Base-by-base conservation (phyloP, 2,888 invertebrate species). In the Pristionchus mayeri region DNA sequence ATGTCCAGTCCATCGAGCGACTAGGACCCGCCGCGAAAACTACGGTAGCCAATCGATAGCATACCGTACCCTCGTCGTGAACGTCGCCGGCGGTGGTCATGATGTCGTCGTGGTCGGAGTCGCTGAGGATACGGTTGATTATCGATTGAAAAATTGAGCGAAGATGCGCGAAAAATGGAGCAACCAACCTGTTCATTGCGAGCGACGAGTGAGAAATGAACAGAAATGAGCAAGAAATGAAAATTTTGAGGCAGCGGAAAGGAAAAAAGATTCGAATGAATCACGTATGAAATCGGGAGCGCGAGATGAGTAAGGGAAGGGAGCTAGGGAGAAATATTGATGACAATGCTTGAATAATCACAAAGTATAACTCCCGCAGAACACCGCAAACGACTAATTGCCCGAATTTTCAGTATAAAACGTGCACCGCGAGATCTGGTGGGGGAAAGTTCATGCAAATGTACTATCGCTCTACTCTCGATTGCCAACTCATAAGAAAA, bases 11-110 rank as follows among this genome's bases (percentile, higher is more conserved):
- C 21, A n/a, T 57, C 24, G 11, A 57, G 11, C 57, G 57, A 57
- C 44, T 44, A 4, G 54, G 54, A 9, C 44, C 44, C 44, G 13
- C 6, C 7, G 7, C 7, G 16, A 54, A 54, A 21, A n/a, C 4
- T 54, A 54, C 16, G 21, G 44, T 54, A 21, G 16, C 7, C 16
- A 54, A n/a, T 54, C 54, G 21, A n/a, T 40, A 67, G 37, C 0
- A 7, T 44, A 71, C 71, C 71, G 24, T 71, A 71, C 71, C 71
- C 71, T 71, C 71, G 11, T 71, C 71, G 71, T 71, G 71, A 18
- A 44, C 71, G 71, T 71, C 71, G 71, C 71, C 40, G 40, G 40
- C 37, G 71, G 71, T 24, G 40, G 71, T 71, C 71, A 71, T 71
- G 67, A 18, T 37, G 40, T 37, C 3, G 21, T 67, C 30, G 37